Conservation (phyloP, 2,113 vertebrate species). For the Bagarius yarrelli region DNA sequence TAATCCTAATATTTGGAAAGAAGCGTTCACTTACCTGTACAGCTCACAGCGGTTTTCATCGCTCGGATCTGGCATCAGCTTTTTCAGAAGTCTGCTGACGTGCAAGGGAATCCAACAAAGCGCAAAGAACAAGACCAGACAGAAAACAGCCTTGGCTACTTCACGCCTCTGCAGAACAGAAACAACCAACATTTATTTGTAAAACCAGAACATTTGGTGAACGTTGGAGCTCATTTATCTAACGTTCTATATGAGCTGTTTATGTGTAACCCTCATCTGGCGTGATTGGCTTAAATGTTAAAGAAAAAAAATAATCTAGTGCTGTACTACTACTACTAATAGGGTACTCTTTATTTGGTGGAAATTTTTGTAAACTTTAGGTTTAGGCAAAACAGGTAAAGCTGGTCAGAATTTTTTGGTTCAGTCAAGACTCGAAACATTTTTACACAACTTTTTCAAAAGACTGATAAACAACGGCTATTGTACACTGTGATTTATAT, state of each 20-base stretch:
- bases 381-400: no score
- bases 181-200: neutral
- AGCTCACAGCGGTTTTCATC: constrained; percentile 84
- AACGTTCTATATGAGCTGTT: neutral
- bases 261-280: neutral
- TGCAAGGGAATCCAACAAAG: constrained; percentile 98
- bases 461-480: neutral
- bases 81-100: constrained; percentile 90
- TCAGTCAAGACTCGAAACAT: neutral
- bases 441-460: neutral
- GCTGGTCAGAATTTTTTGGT: neutral
- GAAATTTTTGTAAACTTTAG: no score
- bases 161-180: constrained; percentile 82
- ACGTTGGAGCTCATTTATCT: neutral
- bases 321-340: no score
- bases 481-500: neutral
- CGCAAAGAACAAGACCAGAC: constrained; percentile 93
- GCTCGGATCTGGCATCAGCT: constrained; percentile 71
- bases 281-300: neutral
- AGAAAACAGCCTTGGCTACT: constrained; percentile 97
- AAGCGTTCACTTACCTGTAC: constrained; percentile 75
- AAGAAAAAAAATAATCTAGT: no score
- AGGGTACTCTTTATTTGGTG: no score
- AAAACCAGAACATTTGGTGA: neutral
- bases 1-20: neutral